These are phyloP conservation scores for Corythornis leucogaster DNA, from an alignment of 2,797 vertebrate species.

Conservation along the genomic window DNA sequence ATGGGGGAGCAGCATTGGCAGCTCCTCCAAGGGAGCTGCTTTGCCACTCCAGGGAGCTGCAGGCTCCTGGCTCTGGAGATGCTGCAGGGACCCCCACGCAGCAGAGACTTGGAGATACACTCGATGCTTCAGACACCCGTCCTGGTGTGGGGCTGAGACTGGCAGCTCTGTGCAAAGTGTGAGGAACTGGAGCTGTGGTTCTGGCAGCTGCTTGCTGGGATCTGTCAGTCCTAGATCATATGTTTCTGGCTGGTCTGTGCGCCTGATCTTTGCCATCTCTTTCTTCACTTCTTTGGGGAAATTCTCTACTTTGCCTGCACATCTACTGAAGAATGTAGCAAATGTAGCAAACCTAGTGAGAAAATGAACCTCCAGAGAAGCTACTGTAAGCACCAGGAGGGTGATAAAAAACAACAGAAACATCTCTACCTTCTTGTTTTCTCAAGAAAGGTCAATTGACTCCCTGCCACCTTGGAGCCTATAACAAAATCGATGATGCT, in stretches of 20 bases:
- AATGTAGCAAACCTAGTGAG: background rate
- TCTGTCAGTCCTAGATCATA: background rate
- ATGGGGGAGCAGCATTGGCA: background rate
- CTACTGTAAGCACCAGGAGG: background rate
- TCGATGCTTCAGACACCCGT: background rate
- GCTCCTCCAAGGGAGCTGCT: background rate
- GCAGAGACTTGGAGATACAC: fast-evolving
- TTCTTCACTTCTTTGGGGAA: background rate
- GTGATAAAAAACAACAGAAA: background rate
- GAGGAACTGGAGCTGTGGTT: fast-evolving
- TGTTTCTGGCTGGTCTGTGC: too few relatives aligned
- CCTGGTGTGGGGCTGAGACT: background rate
- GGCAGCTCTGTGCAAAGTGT: background rate
- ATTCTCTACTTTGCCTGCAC: background rate
- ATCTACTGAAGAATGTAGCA: background rate
- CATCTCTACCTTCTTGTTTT: background rate
- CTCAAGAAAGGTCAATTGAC: conserved; percentile 11
- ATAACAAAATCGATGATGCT: conserved; percentile 41
- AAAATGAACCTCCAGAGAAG: background rate
- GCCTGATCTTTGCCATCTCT: background rate
- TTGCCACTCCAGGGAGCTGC: fast-evolving
- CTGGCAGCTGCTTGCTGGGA: background rate
- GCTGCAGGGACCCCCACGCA: fast-evolving
- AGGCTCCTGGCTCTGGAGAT: background rate
- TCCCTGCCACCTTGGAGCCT: conserved; percentile 8